These are phyloP conservation scores for Gila orcuttii DNA, from an alignment of 2,113 vertebrate genomes.

Conservation along the genomic window DNA sequence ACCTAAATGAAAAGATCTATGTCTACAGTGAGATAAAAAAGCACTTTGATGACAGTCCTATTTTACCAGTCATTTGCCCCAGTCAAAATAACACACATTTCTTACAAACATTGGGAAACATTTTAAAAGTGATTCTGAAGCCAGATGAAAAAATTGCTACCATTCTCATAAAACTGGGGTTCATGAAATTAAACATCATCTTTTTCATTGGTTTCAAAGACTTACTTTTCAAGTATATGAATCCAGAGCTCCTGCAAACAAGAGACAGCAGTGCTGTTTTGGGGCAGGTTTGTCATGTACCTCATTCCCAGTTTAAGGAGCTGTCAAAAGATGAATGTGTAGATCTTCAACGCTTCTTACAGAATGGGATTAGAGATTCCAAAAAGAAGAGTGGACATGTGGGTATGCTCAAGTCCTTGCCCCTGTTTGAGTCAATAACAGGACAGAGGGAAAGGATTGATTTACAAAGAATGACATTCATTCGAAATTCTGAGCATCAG, in stretches of 20 bases:
- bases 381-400: slow-evolving; percentile 22
- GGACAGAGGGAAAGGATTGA: slow-evolving; percentile 67
- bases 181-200: slow-evolving; percentile 49
- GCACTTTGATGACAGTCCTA: slow-evolving; percentile 63
- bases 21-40: slow-evolving; percentile 41
- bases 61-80: slow-evolving; percentile 73
- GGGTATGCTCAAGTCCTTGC: slow-evolving; percentile 72
- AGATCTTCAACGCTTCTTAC: slow-evolving; percentile 63
- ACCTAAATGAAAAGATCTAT: rapidly evolving
- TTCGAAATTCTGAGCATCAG: slow-evolving; percentile 53
- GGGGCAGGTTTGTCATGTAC: slow-evolving; percentile 60
- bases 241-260: slow-evolving; percentile 58
- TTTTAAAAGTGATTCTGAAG: slow-evolving; percentile 64
- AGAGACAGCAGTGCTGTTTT: slow-evolving; percentile 66
- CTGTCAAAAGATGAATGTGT: slow-evolving; percentile 56
- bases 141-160: rapidly evolving
- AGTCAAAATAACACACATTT: slow-evolving; percentile 42
- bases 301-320: slow-evolving; percentile 61
- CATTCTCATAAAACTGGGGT: slow-evolving; percentile 74
- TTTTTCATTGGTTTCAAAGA: slow-evolving; percentile 13
- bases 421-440: slow-evolving; percentile 75
- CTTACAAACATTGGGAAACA: slow-evolving; percentile 67
- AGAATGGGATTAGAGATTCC: slow-evolving; percentile 43
- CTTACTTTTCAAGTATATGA: rapidly evolving
- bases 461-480: slow-evolving; percentile 56